Evolutionary conservation across 2,888 invertebrate genomes (phyloP).

Genomic region (Cryptophagus acutangulus): DNA sequence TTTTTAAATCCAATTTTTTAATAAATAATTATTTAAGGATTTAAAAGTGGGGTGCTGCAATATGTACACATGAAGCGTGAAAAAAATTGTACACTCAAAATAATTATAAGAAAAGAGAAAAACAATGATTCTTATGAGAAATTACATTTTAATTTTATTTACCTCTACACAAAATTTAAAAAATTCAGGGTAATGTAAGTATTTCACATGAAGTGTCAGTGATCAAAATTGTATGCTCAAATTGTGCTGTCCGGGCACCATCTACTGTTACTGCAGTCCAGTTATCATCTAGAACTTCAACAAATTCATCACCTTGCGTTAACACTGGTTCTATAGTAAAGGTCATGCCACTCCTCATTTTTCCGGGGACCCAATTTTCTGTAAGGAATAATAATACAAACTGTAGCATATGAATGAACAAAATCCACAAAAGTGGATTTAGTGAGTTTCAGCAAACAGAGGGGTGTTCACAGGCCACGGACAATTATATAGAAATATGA

Average conservation of each 20-base stretch:
- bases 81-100: slow-evolving; percentile 37
- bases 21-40: slow-evolving; percentile 21
- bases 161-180: too few species aligned
- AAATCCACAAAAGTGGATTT: too few species aligned
- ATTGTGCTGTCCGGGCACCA: slow-evolving; percentile 78
- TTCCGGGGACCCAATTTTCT: slow-evolving; percentile 63
- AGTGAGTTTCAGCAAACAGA: too few species aligned
- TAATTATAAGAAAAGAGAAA: slow-evolving; percentile 26
- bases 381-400: too few species aligned
- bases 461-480: too few species aligned
- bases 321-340: slow-evolving; percentile 93
- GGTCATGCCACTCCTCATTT: slow-evolving; percentile 84
- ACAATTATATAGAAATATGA: too few species aligned
- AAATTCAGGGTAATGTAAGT: slow-evolving; percentile 59
- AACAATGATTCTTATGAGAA: slow-evolving; percentile 16
- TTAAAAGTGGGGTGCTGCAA: slow-evolving; percentile 40
- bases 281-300: slow-evolving; percentile 73
- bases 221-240: slow-evolving; percentile 86
- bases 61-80: slow-evolving; percentile 38
- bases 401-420: too few species aligned
- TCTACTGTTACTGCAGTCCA: slow-evolving; percentile 91
- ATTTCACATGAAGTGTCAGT: slow-evolving; percentile 73
- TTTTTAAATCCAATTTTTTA: too few species aligned
- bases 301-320: slow-evolving; percentile 64
- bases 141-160: slow-evolving; percentile 5